Evolutionary conservation across 2,888 invertebrate species (phyloP).

Genomic region (Tolmerus cingulatus): DNA sequence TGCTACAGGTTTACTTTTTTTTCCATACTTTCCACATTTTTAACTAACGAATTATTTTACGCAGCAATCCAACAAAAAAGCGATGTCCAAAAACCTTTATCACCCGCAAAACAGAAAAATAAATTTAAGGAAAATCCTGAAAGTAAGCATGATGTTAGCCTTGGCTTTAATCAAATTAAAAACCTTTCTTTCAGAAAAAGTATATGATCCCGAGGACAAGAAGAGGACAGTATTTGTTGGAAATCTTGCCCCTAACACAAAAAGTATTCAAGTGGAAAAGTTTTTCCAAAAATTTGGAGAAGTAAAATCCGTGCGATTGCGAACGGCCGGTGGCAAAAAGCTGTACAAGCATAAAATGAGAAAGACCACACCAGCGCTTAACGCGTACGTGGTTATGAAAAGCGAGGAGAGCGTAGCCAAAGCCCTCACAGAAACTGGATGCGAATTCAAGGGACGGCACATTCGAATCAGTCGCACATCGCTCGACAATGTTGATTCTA

Average conservation of each 20-base stretch:
- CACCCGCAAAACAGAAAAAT: background rate
- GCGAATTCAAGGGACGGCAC: constrained; percentile 56
- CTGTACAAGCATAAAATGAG: constrained; percentile 58
- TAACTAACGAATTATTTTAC: no score
- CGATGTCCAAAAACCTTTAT: no score
- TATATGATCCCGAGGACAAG: constrained; percentile 51
- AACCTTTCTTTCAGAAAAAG: background rate
- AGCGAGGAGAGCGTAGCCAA: constrained; percentile 54
- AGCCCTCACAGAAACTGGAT: constrained; percentile 57
- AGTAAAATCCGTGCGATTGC: constrained; percentile 56
- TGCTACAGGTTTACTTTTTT: background rate
- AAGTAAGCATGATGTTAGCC: background rate
- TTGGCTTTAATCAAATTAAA: background rate
- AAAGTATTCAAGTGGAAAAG: constrained; percentile 54
- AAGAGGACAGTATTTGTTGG: constrained; percentile 61
- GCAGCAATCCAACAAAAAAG: no score
- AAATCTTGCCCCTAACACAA: constrained; percentile 60
- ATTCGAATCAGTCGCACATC: constrained; percentile 56
- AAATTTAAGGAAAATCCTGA: background rate
- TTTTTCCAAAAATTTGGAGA: constrained; percentile 55
- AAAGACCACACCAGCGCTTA: constrained; percentile 55
- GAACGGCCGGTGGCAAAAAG: constrained; percentile 57
- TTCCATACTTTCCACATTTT: no score
- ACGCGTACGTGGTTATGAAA: constrained; percentile 58
- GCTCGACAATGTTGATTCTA: constrained; percentile 50